Evolutionary conservation across 1,140 invertebrate genomes (phyloP).

Genomic region (Penaeus indicus): DNA sequence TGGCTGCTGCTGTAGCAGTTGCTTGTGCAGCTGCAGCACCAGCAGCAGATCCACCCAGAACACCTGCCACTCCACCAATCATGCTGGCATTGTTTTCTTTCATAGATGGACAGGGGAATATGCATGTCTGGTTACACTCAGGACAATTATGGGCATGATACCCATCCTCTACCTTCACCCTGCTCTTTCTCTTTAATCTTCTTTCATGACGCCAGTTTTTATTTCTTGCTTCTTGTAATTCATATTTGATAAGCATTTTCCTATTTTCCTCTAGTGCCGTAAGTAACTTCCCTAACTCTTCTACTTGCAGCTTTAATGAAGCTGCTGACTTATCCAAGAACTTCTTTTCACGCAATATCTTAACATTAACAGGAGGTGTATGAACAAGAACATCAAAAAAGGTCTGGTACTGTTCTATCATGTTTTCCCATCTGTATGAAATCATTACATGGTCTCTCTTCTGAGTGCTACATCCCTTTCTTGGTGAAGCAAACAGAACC

Average conservation of each 20-base stretch:
- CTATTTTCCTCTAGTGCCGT: constrained; percentile 44
- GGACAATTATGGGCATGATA: constrained; percentile 56
- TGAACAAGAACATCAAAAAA: constrained; percentile 30
- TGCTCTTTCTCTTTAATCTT: constrained; percentile 4
- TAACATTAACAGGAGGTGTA: constrained; percentile 42
- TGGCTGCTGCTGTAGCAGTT: constrained; percentile 10
- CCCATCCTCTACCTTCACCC: constrained; percentile 36
- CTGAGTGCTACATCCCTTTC: background rate
- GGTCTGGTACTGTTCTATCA: constrained; percentile 40
- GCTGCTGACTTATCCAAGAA: constrained; percentile 41
- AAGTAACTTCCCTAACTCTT: constrained; percentile 32
- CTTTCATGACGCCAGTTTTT: constrained; percentile 34
- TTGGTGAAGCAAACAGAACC: constrained; percentile 31
- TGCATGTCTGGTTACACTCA: constrained; percentile 45
- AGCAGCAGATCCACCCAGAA: constrained; percentile 43
- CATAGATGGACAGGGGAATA: constrained; percentile 42
- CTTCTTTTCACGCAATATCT: constrained; percentile 43
- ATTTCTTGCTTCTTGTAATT: constrained; percentile 51
- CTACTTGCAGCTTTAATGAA: constrained; percentile 35
- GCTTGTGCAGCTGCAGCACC: constrained; percentile 42
- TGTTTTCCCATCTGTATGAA: constrained; percentile 41
- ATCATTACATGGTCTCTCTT: constrained; percentile 19
- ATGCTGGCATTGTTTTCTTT: constrained; percentile 32
- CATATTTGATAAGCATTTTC: constrained; percentile 46
- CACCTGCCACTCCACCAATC: constrained; percentile 48